These are phyloP conservation scores for Xiphophorus couchianus DNA, from an alignment of 2,113 vertebrate genomes.

Conservation along the genomic window DNA sequence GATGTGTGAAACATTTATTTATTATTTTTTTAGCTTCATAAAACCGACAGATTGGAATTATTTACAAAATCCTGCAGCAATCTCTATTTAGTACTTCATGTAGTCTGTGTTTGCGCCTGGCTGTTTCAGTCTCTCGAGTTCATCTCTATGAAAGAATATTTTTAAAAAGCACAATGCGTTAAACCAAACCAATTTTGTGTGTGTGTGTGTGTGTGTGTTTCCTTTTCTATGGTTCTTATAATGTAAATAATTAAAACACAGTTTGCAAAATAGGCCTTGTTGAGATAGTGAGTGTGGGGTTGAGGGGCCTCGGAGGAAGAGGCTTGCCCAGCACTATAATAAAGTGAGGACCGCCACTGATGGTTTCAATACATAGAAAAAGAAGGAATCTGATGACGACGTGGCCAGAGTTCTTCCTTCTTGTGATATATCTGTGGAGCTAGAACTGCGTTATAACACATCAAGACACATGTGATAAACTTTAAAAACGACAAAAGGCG, in stretches of 20 bases:
- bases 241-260: neutral
- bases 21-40: neutral
- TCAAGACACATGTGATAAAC: neutral
- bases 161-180: too few relatives aligned
- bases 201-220: too few relatives aligned
- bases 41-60: neutral
- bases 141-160: neutral
- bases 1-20: neutral
- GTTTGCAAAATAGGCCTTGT: too few relatives aligned
- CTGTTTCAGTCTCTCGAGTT: neutral
- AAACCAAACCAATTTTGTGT: too few relatives aligned
- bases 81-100: neutral
- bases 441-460: neutral
- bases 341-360: too few relatives aligned
- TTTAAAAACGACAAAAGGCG: neutral
- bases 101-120: neutral
- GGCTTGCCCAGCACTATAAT: too few relatives aligned
- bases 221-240: neutral
- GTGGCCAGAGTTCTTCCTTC: slow-evolving; percentile 12
- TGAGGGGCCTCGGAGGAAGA: neutral
- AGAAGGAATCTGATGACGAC: neutral
- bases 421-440: slow-evolving; percentile 26
- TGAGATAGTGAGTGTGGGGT: neutral
- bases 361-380: too few relatives aligned
- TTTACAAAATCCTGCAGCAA: neutral